phyloP scores from a whole-genome alignment of 2,888 invertebrate species.

The Azorinus chamasolen region DNA sequence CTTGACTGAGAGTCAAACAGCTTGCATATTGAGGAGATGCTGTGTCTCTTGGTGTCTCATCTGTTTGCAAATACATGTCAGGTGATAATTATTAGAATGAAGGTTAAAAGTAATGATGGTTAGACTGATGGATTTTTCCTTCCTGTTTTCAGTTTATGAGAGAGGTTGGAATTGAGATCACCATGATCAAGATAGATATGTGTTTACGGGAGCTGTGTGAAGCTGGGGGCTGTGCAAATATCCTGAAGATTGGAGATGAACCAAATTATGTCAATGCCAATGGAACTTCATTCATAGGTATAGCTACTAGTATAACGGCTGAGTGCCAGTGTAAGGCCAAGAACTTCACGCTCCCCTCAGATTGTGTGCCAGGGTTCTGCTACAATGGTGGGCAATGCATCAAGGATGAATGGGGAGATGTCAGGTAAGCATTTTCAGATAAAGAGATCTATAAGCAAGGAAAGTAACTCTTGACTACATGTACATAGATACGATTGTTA shows the following conservation, averaged over 20 bases:
- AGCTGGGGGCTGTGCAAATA: constrained; percentile 96
- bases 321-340: constrained; percentile 88
- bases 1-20: too few species aligned
- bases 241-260: constrained; percentile 89
- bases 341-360: constrained; percentile 94
- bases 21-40: too few species aligned
- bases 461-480: not conserved
- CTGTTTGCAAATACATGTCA: too few species aligned
- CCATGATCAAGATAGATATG: constrained; percentile 97
- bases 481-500: too few species aligned
- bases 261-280: constrained; percentile 96
- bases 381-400: constrained; percentile 98
- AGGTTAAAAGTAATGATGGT: not conserved
- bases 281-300: constrained; percentile 98
- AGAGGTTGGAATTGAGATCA: constrained; percentile 97
- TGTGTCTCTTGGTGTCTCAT: too few species aligned
- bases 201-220: constrained; percentile 84
- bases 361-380: constrained; percentile 90
- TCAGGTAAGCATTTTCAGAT: constrained; percentile 70
- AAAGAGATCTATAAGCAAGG: too few species aligned
- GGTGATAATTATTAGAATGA: too few species aligned
- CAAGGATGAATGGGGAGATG: constrained; percentile 77
- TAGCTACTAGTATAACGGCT: constrained; percentile 96
- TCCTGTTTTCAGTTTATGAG: constrained; percentile 91
- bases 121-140: not conserved